Base-by-base conservation (phyloP, 2,888 invertebrate genomes). In the Torymus tubicola region DNA sequence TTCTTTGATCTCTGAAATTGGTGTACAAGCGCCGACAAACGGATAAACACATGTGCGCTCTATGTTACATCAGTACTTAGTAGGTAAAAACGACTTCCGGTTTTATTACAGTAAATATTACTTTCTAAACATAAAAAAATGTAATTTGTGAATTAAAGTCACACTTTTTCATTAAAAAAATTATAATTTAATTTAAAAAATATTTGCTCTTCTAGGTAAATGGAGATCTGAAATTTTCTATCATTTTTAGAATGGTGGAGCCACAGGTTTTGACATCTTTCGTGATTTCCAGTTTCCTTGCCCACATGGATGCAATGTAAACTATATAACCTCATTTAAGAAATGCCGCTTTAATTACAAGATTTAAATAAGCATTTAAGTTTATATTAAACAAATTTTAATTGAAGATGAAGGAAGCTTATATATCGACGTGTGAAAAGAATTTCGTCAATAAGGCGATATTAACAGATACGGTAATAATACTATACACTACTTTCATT, bases 361-460 rank as follows among this genome's bases (percentile, higher is more conserved):
- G 13, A 71, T 72, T 65, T 72, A 1, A 73, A 68, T 63, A 57
- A 63, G 55, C 10, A 69, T 69, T 60, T 21, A 24, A 14, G 10
- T 16, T 63, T 71, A 13, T 52, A 24, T 24, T 16, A 13, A 2
- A 13, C 24, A 24, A 63, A 21, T 18, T 11, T 10, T 31, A 12
- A 57, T 18, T 16, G 1, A 92, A 90, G 88, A 94, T 95, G 93
- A 94, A 93, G 87, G 95, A 95, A 89, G 89, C 92, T 52, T 90
- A 93, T 81, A 86, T 96, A 85, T 94, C 96, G 14, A 95, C 93
- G 85, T 94, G 94, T 86, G 96, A 96, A 91, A 94, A 94, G 88
- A 93, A 92, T 83, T 96, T 96, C 87, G 88, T 96, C 63, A 91
- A 93, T 81, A 94, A 93, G 90, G 93, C 94, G 53, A 92, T 96